Conservation (phyloP, 2,888 invertebrate genomes). For the Mesorhabditis sp. region DNA sequence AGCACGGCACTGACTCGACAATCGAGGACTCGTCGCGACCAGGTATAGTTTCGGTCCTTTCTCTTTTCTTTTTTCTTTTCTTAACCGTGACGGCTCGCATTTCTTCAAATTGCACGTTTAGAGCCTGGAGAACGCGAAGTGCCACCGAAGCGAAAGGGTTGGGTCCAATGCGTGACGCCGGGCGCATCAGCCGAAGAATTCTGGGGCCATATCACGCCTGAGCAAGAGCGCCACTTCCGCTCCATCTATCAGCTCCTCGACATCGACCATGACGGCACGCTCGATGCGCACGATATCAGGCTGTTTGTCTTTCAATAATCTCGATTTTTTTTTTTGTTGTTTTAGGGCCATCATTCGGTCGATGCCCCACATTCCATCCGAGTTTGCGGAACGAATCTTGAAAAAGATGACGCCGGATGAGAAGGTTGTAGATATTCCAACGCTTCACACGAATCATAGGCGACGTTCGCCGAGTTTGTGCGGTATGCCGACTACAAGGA, state of each 20-base stretch:
- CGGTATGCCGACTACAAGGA: neutral
- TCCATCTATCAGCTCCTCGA: neutral
- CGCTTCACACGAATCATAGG: neutral
- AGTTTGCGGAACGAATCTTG: neutral
- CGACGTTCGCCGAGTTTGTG: neutral
- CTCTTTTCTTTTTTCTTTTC: no score
- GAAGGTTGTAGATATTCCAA: neutral
- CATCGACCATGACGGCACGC: neutral
- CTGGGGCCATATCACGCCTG: neutral
- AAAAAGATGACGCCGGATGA: constrained; percentile 1
- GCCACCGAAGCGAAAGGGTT: no score
- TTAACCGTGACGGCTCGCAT: no score
- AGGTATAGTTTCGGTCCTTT: no score
- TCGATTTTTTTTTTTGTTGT: neutral
- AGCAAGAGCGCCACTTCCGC: neutral
- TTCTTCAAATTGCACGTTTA: no score
- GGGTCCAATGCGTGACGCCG: no score
- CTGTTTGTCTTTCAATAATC: neutral
- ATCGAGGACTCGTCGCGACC: no score
- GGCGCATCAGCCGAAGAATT: neutral
- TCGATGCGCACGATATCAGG: neutral
- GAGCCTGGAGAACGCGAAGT: no score
- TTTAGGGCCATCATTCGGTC: neutral
- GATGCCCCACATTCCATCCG: constrained; percentile 2
- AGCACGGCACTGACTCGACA: no score